A percentile compares a stretch with the other conserved stretches of the same genome.
Conservation (phyloP, 2,888 invertebrate genomes). For the Belgica antarctica region DNA sequence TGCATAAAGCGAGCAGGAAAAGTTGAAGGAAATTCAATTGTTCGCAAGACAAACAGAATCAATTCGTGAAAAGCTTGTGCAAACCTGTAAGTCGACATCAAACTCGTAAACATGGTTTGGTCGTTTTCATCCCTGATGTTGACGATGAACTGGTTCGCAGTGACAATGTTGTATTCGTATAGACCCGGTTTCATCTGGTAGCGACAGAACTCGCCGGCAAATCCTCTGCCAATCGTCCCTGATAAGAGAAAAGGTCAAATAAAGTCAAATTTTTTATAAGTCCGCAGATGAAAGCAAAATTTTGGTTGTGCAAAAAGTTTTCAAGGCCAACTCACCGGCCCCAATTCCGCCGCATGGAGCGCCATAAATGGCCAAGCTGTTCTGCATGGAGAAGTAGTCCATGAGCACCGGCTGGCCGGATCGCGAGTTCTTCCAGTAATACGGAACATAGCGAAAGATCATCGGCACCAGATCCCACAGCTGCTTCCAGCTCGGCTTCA, state of each 20-base stretch:
- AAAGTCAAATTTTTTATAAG: not conserved
- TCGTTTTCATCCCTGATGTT: constrained; percentile 71
- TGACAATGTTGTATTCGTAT: constrained; percentile 79
- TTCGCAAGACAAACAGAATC: too few relatives aligned
- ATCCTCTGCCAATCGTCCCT: constrained; percentile 79
- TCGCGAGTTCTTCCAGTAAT: constrained; percentile 64
- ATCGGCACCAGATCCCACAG: constrained; percentile 45
- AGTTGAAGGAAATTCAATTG: too few relatives aligned
- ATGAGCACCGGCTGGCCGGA: constrained; percentile 70
- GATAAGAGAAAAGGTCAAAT: not conserved
- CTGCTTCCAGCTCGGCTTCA: constrained; percentile 34
- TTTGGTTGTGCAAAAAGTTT: not conserved
- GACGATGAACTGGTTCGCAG: constrained; percentile 87
- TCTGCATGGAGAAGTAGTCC: constrained; percentile 71
- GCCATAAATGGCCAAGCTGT: constrained; percentile 83
- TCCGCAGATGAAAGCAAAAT: not conserved
- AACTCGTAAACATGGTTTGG: constrained; percentile 73
- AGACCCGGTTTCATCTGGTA: constrained; percentile 86
- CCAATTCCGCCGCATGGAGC: constrained; percentile 83
- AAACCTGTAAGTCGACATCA: constrained; percentile 73
- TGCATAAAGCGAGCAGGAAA: too few relatives aligned
- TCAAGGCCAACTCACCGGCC: constrained; percentile 49
- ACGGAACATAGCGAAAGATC: constrained; percentile 64
- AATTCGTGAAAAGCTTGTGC: too few relatives aligned
- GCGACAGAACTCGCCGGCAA: constrained; percentile 88